Evolutionary conservation across 2,113 vertebrate genomes (phyloP).

Genomic region (Seriola aureovittata): DNA sequence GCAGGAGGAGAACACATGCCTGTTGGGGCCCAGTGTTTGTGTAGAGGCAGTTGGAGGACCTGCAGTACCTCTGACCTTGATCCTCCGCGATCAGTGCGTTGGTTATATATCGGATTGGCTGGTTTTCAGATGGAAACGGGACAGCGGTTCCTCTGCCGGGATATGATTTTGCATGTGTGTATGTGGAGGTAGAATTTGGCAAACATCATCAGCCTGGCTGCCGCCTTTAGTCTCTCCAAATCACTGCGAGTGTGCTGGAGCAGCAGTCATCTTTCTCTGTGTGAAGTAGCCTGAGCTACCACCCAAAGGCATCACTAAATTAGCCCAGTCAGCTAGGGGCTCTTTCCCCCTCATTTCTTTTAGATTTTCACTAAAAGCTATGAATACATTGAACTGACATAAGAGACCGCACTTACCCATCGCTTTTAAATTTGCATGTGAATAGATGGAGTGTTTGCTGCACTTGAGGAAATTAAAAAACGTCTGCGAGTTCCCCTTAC

Average conservation of each 20-base stretch:
- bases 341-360: constrained; percentile 49
- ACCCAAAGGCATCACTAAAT: constrained; percentile 48
- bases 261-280: constrained; percentile 33
- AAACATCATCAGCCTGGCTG: constrained; percentile 29
- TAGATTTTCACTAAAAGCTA: constrained; percentile 45
- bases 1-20: neutral
- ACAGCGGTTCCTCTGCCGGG: constrained; percentile 21
- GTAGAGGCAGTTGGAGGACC: neutral
- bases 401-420: constrained; percentile 18
- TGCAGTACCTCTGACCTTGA: constrained; percentile 1
- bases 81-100: neutral
- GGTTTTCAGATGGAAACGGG: constrained; percentile 14
- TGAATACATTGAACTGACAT: constrained; percentile 49
- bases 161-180: neutral
- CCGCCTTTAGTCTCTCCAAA: constrained; percentile 28
- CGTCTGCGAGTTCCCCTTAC: neutral
- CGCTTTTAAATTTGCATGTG: constrained; percentile 58
- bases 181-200: constrained; percentile 40
- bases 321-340: constrained; percentile 49
- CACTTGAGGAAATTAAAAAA: constrained; percentile 49
- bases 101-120: constrained; percentile 23
- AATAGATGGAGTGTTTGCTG: constrained; percentile 26
- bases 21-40: neutral
- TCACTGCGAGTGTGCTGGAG: constrained; percentile 22
- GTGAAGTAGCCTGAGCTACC: constrained; percentile 36